Base-by-base conservation (phyloP, 2,888 invertebrate species). In the Lycaena phlaeas region DNA sequence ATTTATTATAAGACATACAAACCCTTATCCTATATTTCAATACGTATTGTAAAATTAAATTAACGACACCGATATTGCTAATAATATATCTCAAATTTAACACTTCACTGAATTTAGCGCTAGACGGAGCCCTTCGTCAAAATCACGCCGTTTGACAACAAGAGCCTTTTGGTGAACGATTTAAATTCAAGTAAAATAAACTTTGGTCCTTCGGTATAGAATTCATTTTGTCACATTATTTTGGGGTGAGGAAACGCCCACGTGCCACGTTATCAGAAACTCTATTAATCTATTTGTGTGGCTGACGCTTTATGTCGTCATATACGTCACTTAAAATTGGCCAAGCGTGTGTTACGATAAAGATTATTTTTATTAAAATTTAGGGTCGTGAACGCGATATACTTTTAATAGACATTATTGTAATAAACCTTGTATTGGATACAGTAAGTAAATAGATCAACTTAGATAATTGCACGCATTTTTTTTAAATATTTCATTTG, bases 261-360 rank as follows among this genome's bases (percentile, higher is more conserved):
- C 17, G 11, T 10, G 5, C 2, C 12, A 12, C 34, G 34, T 12
- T 18, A 34, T 34, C 34, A 34, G 9, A 34, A 12, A 18, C 11
- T 22, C 22, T 34, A 18, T 34, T 11, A 22, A 34, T 34, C 34
- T 18, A 34, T 34, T 22, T 34, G 34, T 34, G 12, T 34, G 18
- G 11, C 5, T 14, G 11, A 22, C 11, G 22, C 22, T 18, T 31
- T 11, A 7, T 34, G 22, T 22, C 12, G 17, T 7, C 31, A 11
- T 18, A 12, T 11, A 11, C 17, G 22, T 18, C 34, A 34, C 22
- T 11, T 14, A 22, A 34, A 34, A 34, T 34, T 34, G 18, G 18
- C 22, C 34, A 34, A 11, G 22, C 12, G 34, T 18, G 22, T 14
- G 22, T 22, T 34, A 7, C 12, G 34, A 9, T 14, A 18, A 18